Evolutionary conservation across 2,888 invertebrate species (phyloP).

Genomic region (Blera fallax): DNA sequence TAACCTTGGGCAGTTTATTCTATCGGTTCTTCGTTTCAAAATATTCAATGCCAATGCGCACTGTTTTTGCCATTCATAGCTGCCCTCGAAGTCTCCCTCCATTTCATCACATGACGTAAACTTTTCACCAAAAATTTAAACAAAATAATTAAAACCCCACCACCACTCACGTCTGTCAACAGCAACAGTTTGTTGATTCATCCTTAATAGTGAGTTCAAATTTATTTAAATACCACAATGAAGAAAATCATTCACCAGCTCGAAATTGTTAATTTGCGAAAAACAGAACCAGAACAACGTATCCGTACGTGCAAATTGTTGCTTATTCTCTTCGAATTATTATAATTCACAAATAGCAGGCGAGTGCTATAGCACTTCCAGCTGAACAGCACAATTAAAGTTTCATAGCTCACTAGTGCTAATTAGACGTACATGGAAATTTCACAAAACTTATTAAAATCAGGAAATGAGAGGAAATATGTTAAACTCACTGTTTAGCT

Average conservation of each 20-base stretch:
- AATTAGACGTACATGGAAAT: constrained; percentile 24
- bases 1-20: no score
- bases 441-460: constrained; percentile 7
- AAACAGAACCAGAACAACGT: constrained; percentile 5
- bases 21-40: no score
- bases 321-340: neutral
- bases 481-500: neutral
- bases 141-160: neutral
- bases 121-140: neutral
- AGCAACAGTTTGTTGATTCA: neutral
- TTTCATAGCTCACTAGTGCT: neutral
- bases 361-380: neutral
- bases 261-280: constrained; percentile 18
- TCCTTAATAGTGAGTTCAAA: neutral
- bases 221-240: neutral
- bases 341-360: neutral
- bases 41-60: neutral
- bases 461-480: constrained; percentile 18
- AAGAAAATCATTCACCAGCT: constrained; percentile 9
- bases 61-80: neutral
- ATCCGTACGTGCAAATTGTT: constrained; percentile 40
- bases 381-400: neutral
- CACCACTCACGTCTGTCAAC: neutral
- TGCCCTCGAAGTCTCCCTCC: neutral
- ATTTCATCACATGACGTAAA: neutral